A percentile compares a stretch with the other conserved stretches of the same genome.
phyloP scores from a whole-genome alignment of 2,888 invertebrate genomes.

The Mimachlamys varia region DNA sequence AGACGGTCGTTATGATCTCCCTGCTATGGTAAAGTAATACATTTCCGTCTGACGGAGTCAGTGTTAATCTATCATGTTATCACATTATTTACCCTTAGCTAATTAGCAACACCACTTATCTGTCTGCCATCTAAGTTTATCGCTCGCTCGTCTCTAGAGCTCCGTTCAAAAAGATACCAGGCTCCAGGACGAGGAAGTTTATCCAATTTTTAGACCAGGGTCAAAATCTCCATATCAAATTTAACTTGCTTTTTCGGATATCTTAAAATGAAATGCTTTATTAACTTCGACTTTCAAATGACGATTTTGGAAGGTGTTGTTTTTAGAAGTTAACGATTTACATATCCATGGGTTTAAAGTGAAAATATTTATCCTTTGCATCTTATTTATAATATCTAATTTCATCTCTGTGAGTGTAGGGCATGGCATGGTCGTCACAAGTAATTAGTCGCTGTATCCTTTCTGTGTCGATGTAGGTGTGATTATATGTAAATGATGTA shows the following conservation, averaged over 20 bases:
- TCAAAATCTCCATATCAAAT: not conserved
- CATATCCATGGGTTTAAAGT: too few relatives aligned
- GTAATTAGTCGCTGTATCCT: too few relatives aligned
- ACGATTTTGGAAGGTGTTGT: too few relatives aligned
- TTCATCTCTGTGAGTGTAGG: too few relatives aligned
- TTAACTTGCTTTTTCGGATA: not conserved
- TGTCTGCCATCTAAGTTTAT: constrained; percentile 10
- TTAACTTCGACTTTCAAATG: too few relatives aligned
- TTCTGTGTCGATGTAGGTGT: too few relatives aligned
- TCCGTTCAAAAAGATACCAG: constrained; percentile 11
- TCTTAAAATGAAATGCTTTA: too few relatives aligned
- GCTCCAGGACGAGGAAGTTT: not conserved
- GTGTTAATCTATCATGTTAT: constrained; percentile 6
- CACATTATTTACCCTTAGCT: constrained; percentile 7
- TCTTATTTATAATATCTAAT: too few relatives aligned
- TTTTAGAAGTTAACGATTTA: too few relatives aligned
- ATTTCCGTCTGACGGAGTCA: not conserved
- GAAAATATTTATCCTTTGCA: too few relatives aligned
- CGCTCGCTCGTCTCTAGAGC: not conserved
- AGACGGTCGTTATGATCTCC: not conserved
- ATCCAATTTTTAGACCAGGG: not conserved
- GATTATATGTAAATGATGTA: too few relatives aligned
- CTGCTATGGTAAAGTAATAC: not conserved
- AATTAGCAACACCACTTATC: constrained; percentile 19
- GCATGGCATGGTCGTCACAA: too few relatives aligned